Base-by-base conservation (phyloP, 2,113 vertebrate species). In the Fukomys damarensis region DNA sequence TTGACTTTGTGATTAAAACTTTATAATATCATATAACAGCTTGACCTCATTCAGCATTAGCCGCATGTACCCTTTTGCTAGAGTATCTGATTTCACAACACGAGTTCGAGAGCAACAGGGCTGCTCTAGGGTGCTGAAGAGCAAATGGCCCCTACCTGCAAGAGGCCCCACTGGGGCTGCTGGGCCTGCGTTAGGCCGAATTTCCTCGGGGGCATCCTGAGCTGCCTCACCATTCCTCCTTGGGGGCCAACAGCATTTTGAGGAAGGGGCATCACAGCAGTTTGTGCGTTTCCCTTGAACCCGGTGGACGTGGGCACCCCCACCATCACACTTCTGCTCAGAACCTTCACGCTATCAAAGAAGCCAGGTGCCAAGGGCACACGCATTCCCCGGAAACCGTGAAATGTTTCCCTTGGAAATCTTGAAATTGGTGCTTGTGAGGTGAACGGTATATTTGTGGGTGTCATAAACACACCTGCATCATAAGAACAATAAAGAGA, bases 221-320 rank as follows among this genome's bases (percentile, higher is more conserved):
- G 99, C 77, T 98, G 99, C 68, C 99, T 98, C 46, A 99, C 99
- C 98, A 99, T 99, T 89, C 98, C 99, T 56, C 99, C 99, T 98
- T 99, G 99, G 61, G 99, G 98, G 97, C 99, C 99, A 94, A 99
- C 98, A 97, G 99, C 98, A 93, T 99, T 99, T 12, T 99, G 99
- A 83, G 99, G 99, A 98, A 99, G 99, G 96, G 99, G 99, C 99
- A 99, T 99, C 97, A 99, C 98, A 41, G 99, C 99, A 24, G 99
- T 95, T 24, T 99, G 99, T 94, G 99, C 86, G 12, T 98, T 98
- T 86, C 99, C 99, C 99, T 99, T 99, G 98, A 99, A 99, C 95
- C 99, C 99, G 61, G 99, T 99, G 80, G 99, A 99, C 98, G 99
- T 99, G 2, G 99, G 99, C 99, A 99, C 99, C 97, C 99, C 99